Conservation (phyloP, 1,140 invertebrate genomes). For the Saccostrea echinata region DNA sequence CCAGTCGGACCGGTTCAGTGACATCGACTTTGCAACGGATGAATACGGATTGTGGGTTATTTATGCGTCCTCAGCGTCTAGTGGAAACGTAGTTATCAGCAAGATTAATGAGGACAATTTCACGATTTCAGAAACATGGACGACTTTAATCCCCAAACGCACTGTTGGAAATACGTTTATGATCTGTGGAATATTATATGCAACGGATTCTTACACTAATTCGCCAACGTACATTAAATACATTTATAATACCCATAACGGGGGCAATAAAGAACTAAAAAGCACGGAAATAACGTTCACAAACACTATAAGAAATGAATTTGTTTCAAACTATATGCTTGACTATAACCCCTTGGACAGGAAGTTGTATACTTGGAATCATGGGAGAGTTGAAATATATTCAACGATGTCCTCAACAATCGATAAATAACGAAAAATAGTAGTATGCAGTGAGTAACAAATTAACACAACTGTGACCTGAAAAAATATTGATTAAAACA, state of each 20-base stretch:
- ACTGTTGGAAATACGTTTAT: constrained; percentile 73
- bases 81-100: constrained; percentile 72
- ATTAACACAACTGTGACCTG: not conserved
- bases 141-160: constrained; percentile 70
- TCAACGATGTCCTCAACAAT: constrained; percentile 30
- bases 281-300: constrained; percentile 62
- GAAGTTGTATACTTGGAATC: constrained; percentile 73
- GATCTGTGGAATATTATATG: constrained; percentile 75
- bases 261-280: constrained; percentile 61
- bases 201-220: constrained; percentile 68
- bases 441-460: not conserved
- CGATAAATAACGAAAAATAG: not conserved
- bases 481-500: not conserved
- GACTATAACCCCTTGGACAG: constrained; percentile 70
- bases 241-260: constrained; percentile 70
- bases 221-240: constrained; percentile 72
- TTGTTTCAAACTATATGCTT: constrained; percentile 67
- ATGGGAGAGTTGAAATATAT: constrained; percentile 69
- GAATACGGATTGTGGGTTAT: constrained; percentile 75
- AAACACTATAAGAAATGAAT: constrained; percentile 62
- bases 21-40: constrained; percentile 75
- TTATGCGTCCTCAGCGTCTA: constrained; percentile 68
- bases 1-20: constrained; percentile 67
- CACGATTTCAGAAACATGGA: constrained; percentile 69
- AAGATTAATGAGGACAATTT: constrained; percentile 69